A percentile compares a stretch with the other conserved stretches of the same genome.
These are phyloP conservation scores for Acanthis flammea DNA, from an alignment of 2,797 vertebrate species.

Conservation along the genomic window DNA sequence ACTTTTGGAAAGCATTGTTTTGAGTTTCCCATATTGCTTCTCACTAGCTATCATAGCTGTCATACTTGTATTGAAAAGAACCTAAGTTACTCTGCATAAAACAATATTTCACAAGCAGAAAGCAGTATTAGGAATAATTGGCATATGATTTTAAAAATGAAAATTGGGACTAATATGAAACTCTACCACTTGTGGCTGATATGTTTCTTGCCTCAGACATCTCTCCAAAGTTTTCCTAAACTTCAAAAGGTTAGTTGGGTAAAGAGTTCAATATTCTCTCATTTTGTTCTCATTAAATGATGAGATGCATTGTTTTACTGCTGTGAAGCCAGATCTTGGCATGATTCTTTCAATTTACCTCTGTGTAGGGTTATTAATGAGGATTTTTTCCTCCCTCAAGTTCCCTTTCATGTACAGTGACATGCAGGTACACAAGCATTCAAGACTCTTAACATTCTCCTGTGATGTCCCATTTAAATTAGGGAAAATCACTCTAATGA, in stretches of 20 bases:
- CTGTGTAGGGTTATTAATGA: neutral
- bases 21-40: neutral
- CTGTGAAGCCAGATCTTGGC: slow-evolving; percentile 25
- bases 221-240: neutral
- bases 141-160: neutral
- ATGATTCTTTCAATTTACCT: slow-evolving; percentile 28
- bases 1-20: neutral
- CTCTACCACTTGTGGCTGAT: neutral
- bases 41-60: neutral
- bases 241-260: neutral
- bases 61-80: neutral
- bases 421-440: slow-evolving; percentile 37
- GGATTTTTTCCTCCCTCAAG: neutral
- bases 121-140: neutral
- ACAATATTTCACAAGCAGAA: neutral
- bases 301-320: slow-evolving; percentile 26
- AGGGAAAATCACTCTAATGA: slow-evolving; percentile 22
- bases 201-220: neutral
- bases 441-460: slow-evolving; percentile 15
- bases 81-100: neutral
- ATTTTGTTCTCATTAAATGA: neutral
- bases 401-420: slow-evolving; percentile 47
- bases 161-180: neutral
- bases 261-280: neutral
- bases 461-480: slow-evolving; percentile 49